Evolutionary conservation across 2,113 vertebrate species (phyloP).

Genomic region (Perognathus longimembris): DNA sequence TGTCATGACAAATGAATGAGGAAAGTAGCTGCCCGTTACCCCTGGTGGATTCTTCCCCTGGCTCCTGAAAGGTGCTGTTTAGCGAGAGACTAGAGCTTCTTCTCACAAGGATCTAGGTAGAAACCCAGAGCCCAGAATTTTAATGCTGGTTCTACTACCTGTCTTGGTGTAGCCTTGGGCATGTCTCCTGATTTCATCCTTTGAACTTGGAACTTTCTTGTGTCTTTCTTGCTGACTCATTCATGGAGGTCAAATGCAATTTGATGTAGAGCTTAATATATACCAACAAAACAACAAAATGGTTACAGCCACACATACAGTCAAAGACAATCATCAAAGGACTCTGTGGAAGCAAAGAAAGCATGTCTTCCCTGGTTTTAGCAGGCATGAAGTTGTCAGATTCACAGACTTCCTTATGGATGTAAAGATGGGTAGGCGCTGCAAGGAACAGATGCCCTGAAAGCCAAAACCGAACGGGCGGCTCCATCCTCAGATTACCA

Average conservation of each 20-base stretch:
- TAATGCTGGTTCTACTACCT: not conserved
- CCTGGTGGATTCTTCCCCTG: not conserved
- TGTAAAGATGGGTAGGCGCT: not conserved
- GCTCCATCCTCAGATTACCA: not conserved
- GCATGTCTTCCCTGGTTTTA: not conserved
- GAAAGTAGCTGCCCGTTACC: not conserved
- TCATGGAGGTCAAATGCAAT: slow-evolving; percentile 6
- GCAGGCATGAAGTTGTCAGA: not conserved
- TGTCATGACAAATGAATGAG: not conserved
- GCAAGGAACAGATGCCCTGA: not conserved
- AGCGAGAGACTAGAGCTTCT: not conserved
- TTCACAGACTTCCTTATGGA: not conserved
- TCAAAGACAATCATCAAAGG: not conserved
- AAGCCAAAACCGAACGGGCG: not conserved
- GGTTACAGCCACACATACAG: no score
- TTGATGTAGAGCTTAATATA: no score
- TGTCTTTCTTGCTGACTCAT: not conserved
- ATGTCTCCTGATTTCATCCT: not conserved
- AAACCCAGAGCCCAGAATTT: not conserved
- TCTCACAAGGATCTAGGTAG: not conserved
- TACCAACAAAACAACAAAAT: no score
- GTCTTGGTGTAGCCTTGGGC: not conserved
- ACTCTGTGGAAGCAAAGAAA: not conserved
- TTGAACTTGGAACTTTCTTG: not conserved
- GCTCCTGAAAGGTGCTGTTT: not conserved